Evolutionary conservation across 2,113 vertebrate species (phyloP), one percentile per base, ranked within the genome.

Genomic region (Dasyornis broadbenti): DNA sequence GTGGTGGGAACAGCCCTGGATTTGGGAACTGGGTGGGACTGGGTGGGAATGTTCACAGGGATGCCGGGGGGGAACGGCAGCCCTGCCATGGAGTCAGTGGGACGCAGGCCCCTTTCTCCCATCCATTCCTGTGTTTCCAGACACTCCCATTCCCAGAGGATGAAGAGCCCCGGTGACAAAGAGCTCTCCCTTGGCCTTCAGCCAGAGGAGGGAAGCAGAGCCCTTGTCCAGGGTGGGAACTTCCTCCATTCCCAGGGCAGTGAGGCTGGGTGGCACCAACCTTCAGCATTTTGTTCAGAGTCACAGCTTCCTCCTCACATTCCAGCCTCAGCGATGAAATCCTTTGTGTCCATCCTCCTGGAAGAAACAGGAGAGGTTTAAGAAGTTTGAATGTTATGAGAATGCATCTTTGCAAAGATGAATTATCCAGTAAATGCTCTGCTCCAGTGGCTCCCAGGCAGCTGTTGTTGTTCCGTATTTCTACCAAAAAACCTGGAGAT

Each of bases 181-280:
- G 82, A 65, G n/a, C n/a, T n/a, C 26, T 66, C 50, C 7, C 31
- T 71, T 83, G 71, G 75, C 47, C 79, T 65, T 11, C 61, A 82
- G 92, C 81, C 91, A 86, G 57, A 22, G 39, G 31, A 92, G 80
- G 47, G 81, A 60, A 78, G 83, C 84, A 86, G 72, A 83, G 63
- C 45, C 37, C 65, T 57, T 61, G 61, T n/a, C 66, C 53, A 70
- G 92, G 92, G 78, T 50, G 92, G 66, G 94, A 81, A 82, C 86
- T 96, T 95, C 92, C 95, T 79, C 22, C 75, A 20, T 33, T 87
- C 69, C 53, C 75, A 26, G 72, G 54, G 50, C 78, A 2, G 7
- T 23, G 0, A 2, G 57, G 35, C 39, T 65, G 40, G 37, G 63
- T 44, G 4, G 2, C 69, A 73, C 35, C 42, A 28, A 14, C 54